These are phyloP conservation scores for Drosophila mimica DNA, from an alignment of 2,888 invertebrate genomes.

Conservation along the genomic window DNA sequence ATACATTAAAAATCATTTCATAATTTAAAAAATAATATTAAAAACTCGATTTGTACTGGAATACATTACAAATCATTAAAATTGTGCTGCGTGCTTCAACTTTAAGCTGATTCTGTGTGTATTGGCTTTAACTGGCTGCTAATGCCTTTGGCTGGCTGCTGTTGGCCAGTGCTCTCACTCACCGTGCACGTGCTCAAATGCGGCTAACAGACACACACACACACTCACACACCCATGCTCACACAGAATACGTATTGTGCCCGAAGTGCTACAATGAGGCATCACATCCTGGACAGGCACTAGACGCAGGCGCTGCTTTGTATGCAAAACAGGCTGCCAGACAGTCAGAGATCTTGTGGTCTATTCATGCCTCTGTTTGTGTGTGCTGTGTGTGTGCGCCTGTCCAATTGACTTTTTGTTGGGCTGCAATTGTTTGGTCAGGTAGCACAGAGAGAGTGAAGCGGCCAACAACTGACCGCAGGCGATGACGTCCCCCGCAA, in stretches of 20 bases:
- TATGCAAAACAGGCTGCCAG: conserved; percentile 70
- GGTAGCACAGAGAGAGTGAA: conserved; percentile 27
- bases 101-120: background rate
- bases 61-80: background rate
- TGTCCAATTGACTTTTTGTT: conserved; percentile 69
- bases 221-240: conserved; percentile 21
- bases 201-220: conserved; percentile 2
- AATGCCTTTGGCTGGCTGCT: conserved; percentile 20
- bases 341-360: conserved; percentile 29
- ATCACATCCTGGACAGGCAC: conserved; percentile 57
- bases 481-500: conserved; percentile 56
- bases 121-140: conserved; percentile 8
- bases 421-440: conserved; percentile 64
- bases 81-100: background rate
- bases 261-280: conserved; percentile 59
- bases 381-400: conserved; percentile 36
- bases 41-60: no score
- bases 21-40: no score
- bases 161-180: conserved; percentile 11
- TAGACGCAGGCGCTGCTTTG: conserved; percentile 55
- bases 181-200: conserved; percentile 6
- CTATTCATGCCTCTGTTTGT: conserved; percentile 13
- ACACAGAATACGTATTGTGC: conserved; percentile 38
- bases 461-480: conserved; percentile 44
- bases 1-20: background rate